These are phyloP conservation scores for Istiophorus platypterus DNA, from an alignment of 2,113 vertebrate genomes.

Conservation along the genomic window DNA sequence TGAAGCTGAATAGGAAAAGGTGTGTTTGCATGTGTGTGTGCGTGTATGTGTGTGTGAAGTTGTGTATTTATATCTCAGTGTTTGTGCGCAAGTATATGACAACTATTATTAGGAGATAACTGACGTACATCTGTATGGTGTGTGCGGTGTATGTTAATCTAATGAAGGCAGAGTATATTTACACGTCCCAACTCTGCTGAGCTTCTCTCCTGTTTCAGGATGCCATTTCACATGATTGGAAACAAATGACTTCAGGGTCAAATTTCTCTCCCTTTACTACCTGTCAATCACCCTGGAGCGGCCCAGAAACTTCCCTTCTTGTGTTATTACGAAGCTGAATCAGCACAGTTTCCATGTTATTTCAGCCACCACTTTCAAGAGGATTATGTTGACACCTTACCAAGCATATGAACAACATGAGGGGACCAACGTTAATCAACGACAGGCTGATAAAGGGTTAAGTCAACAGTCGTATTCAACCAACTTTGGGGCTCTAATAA, in stretches of 20 bases:
- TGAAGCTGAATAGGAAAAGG: slow-evolving; percentile 34
- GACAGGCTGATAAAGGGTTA: slow-evolving; percentile 41
- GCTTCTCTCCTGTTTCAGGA: slow-evolving; percentile 73
- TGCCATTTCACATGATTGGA: slow-evolving; percentile 83
- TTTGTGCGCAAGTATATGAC: slow-evolving; percentile 23
- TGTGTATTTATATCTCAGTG: slow-evolving; percentile 18
- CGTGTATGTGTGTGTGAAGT: slow-evolving; percentile 15
- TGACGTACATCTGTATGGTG: slow-evolving; percentile 27
- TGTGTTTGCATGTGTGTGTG: slow-evolving; percentile 24
- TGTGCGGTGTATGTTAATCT: slow-evolving; percentile 71
- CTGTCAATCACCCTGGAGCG: slow-evolving; percentile 72
- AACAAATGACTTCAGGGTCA: slow-evolving; percentile 80
- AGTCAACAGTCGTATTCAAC: background rate
- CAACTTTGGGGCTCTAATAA: background rate
- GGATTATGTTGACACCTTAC: slow-evolving; percentile 59
- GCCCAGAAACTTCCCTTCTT: slow-evolving; percentile 38
- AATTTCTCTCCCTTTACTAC: slow-evolving; percentile 69
- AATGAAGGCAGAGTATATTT: slow-evolving; percentile 80
- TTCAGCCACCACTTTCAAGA: slow-evolving; percentile 55
- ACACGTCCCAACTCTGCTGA: slow-evolving; percentile 55
- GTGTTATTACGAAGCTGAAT: slow-evolving; percentile 69
- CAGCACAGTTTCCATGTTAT: slow-evolving; percentile 67
- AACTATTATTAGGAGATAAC: slow-evolving; percentile 61
- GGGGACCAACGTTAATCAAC: slow-evolving; percentile 24
- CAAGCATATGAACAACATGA: slow-evolving; percentile 31